Evolutionary conservation across 2,797 vertebrate species (phyloP).

Genomic region (Karalla daura): DNA sequence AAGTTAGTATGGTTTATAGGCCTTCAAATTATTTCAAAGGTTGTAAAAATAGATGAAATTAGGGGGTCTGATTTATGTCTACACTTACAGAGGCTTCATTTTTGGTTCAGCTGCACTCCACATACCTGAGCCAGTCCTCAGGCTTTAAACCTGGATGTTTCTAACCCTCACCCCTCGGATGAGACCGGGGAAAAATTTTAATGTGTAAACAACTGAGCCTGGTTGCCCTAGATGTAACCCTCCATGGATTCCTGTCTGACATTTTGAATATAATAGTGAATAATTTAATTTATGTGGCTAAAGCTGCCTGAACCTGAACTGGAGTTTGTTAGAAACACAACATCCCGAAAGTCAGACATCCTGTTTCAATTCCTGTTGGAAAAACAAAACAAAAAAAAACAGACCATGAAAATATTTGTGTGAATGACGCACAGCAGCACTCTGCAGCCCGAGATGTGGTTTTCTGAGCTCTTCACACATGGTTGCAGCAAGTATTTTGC

Average conservation of each 20-base stretch:
- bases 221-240: too few relatives aligned
- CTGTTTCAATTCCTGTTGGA: background rate
- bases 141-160: too few relatives aligned
- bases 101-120: background rate
- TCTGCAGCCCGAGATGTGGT: slow-evolving; percentile 52
- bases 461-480: slow-evolving; percentile 15
- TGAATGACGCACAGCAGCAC: background rate
- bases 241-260: background rate
- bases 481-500: background rate
- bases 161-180: too few relatives aligned
- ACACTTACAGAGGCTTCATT: too few relatives aligned
- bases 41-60: too few relatives aligned
- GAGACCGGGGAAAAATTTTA: too few relatives aligned
- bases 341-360: background rate
- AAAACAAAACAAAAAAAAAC: slow-evolving; percentile 1
- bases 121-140: background rate
- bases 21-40: too few relatives aligned
- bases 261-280: background rate
- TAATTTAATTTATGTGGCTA: background rate
- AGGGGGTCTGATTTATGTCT: too few relatives aligned
- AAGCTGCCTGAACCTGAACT: background rate
- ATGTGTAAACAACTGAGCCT: too few relatives aligned
- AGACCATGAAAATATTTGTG: background rate
- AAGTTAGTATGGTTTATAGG: too few relatives aligned
- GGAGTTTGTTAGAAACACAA: background rate